Evolutionary conservation across 2,113 vertebrate genomes (phyloP), one percentile per base, ranked within the genome.

Genomic region (Sinocyclocheilus grahami): DNA sequence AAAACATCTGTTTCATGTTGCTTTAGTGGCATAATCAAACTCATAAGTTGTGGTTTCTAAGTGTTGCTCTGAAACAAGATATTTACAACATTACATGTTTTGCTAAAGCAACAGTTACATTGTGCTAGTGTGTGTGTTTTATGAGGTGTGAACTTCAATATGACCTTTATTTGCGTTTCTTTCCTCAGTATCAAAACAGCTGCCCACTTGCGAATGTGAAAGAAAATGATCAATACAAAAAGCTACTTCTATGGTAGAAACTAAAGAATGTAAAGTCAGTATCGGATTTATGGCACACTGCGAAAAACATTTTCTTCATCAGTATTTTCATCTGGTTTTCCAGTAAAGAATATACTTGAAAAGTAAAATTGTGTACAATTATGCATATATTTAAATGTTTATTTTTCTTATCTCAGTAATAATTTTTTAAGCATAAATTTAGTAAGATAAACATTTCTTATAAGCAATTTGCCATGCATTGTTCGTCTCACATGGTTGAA

Each of bases 181-280:
- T 22, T 48, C 22, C 39, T 75, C 33, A 37, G 33, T 20, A 71
- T 71, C 69, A 75, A 74, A 46, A 75, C 72, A 75, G 72, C 39
- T 46, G 72, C 37, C 39, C 72, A 75, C 22, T n/a, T 75, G 72
- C 39, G 2, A 75, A 75, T 75, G 72, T 79, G 42, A 63, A 86
- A 65, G 74, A 10, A 67, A 30, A 84, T 78, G 74, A 78, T 86
- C 62, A 79, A 72, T 84, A 69, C 55, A 74, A 72, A 72, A 74
- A 60, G 5, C 9, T 63, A 71, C 11, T 48, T 48, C 11, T 48
- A 48, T 48, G 46, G 51, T 58, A 22, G 60, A 42, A 27, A 8
- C 37, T 76, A 37, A 46, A 75, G 22, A 51, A 62, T 63, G 27
- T 55, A 18, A 33, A 16, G 51, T 8, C 37, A 39, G 67, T 63